phyloP scores from a whole-genome alignment of 1,140 invertebrate genomes.

The Asobara japonica region DNA sequence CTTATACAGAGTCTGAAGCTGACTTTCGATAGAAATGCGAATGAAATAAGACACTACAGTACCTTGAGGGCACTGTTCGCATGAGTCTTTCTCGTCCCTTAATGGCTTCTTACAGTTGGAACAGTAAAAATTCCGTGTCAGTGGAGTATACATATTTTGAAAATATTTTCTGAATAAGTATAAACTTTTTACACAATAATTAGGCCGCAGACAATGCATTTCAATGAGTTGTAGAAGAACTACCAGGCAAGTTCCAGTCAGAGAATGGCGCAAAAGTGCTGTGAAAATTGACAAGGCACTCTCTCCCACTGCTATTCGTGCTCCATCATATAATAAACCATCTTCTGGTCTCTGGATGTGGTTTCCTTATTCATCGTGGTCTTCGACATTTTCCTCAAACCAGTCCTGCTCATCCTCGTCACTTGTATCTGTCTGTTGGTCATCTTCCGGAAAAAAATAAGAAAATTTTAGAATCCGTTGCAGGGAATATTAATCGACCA shows the following conservation, averaged over 20 bases:
- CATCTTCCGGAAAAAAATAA: too few relatives aligned
- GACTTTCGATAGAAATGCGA: constrained; percentile 8
- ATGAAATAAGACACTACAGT: constrained; percentile 21
- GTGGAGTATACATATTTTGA: not conserved
- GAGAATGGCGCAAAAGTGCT: constrained; percentile 13
- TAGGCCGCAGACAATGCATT: not conserved
- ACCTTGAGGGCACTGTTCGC: not conserved
- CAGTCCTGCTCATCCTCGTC: not conserved
- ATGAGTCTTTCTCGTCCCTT: not conserved
- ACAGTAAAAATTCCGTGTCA: constrained; percentile 24
- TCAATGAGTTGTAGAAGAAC: not conserved
- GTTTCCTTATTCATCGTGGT: not conserved
- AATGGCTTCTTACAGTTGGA: constrained; percentile 23
- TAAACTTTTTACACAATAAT: not conserved
- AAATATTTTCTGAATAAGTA: constrained; percentile 28
- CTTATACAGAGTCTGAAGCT: constrained; percentile 1
- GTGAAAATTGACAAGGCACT: constrained; percentile 22
- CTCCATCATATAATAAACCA: constrained; percentile 21
- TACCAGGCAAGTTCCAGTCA: not conserved
- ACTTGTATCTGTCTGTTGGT: too few relatives aligned
- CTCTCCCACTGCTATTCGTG: not conserved
- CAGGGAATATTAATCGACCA: too few relatives aligned
- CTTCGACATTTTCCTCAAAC: not conserved
- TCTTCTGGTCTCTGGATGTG: not conserved
- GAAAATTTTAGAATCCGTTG: too few relatives aligned